Evolutionary conservation across 23 tunicate species (phyloP), one percentile per base, ranked within the genome.

Genomic region (Ascidia mentula): DNA sequence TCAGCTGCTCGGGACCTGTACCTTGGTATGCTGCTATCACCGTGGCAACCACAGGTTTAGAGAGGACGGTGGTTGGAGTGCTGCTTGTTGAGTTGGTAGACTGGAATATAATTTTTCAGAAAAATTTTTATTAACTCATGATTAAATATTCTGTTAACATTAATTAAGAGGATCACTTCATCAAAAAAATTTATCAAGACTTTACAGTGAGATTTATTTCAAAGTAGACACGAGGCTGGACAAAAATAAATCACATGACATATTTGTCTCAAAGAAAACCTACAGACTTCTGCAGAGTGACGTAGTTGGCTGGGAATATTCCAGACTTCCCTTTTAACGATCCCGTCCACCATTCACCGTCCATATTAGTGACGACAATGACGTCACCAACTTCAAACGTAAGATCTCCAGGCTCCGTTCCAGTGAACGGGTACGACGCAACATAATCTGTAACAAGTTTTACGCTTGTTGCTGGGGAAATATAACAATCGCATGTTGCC

Each of bases 261-360:
- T n/a, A n/a, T n/a, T n/a, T n/a, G n/a, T n/a, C n/a, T n/a, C n/a
- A n/a, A n/a, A n/a, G n/a, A n/a, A n/a, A n/a, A 53, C 79, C 24
- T 40, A 34, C 42, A 37, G 38, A n/a, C 38, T 59, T 78, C 70
- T 46, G 71, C 60, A 69, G 81, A 13, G 97, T 72, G 91, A 93
- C 98, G 53, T 93, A 93, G 70, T 88, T 93, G 33, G 93, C 98
- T 17, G 98, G 98, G 77, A 93, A 93, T 26, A 93, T 93, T 18
- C 98, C 98, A 32, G 81, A 73, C 59, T 79, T 70, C 33, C 86
- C 86, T 3, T 75, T 74, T 30, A 93, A 40, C 6, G 84, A 74
- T 46, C 98, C 98, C 1, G 88, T 93, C 98, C 98, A 93, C 98
- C 98, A 93, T 78, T 93, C 98, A 0, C 98, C 98, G 60, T 93